Evolutionary conservation across 2,113 vertebrate species (phyloP).

Genomic region (Catharus bicknelli): DNA sequence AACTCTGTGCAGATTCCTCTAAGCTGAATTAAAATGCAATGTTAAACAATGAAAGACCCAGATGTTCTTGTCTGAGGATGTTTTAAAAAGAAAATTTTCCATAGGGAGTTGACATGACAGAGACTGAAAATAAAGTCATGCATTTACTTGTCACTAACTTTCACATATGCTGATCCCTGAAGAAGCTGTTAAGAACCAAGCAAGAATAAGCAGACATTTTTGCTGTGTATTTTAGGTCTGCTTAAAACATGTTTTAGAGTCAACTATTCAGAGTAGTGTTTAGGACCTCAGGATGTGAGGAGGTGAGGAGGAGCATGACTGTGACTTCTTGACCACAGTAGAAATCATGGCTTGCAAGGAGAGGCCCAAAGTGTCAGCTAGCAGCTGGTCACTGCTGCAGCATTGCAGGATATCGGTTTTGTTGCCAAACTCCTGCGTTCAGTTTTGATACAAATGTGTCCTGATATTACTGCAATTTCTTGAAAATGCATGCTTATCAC

Average conservation of each 20-base stretch:
- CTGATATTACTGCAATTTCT: not conserved
- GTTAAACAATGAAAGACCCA: slow-evolving; percentile 9
- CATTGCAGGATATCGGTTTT: not conserved
- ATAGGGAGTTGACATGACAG: not conserved
- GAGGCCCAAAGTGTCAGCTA: not conserved
- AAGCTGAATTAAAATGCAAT: not conserved
- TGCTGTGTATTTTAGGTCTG: not conserved
- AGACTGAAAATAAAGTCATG: slow-evolving; percentile 2
- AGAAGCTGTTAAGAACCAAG: not conserved
- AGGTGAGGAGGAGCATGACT: not conserved
- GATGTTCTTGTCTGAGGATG: not conserved
- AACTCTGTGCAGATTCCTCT: not conserved
- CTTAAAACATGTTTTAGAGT: not conserved
- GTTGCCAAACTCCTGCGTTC: not conserved
- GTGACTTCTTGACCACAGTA: not conserved
- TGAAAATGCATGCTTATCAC: not conserved
- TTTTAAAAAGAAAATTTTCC: slow-evolving; percentile 26
- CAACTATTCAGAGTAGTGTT: not conserved
- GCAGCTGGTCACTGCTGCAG: not conserved
- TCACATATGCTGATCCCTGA: not conserved
- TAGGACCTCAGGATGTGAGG: not conserved
- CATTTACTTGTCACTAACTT: not conserved
- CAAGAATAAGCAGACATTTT: not conserved
- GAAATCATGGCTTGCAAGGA: not conserved
- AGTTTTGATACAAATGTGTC: not conserved